Evolutionary conservation across 2,797 vertebrate genomes (phyloP).

Genomic region (Ataeniobius toweri): DNA sequence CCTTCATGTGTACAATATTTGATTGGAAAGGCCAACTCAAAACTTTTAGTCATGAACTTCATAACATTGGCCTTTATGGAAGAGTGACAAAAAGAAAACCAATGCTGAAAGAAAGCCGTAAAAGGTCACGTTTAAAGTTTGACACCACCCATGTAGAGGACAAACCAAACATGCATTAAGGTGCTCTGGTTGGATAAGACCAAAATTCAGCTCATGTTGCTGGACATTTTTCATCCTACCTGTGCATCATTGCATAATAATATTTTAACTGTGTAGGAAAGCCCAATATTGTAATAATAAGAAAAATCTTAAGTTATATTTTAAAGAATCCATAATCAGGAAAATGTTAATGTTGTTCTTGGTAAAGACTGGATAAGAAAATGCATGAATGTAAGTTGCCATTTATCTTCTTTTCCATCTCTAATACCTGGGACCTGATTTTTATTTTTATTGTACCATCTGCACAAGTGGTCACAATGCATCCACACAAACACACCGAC

Average conservation of each 20-base stretch:
- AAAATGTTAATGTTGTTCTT: not conserved
- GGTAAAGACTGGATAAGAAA: not conserved
- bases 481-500: conserved; percentile 31
- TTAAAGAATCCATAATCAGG: not conserved
- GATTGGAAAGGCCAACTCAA: not conserved
- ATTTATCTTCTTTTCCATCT: not conserved
- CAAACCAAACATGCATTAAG: not conserved
- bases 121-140: not conserved
- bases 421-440: not conserved
- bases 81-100: not conserved
- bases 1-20: not conserved
- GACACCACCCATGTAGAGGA: not conserved
- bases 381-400: not conserved
- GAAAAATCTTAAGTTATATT: not conserved
- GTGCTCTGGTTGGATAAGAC: no score
- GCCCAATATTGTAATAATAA: not conserved
- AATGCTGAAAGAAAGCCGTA: not conserved
- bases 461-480: conserved; percentile 2
- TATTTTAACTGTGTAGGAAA: not conserved
- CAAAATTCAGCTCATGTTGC: not conserved
- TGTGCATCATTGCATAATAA: not conserved
- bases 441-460: not conserved
- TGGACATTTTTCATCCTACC: not conserved
- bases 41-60: not conserved
- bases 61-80: not conserved